Evolutionary conservation across 2,113 vertebrate species (phyloP).

Genomic region (Poeciliopsis turrubarensis): DNA sequence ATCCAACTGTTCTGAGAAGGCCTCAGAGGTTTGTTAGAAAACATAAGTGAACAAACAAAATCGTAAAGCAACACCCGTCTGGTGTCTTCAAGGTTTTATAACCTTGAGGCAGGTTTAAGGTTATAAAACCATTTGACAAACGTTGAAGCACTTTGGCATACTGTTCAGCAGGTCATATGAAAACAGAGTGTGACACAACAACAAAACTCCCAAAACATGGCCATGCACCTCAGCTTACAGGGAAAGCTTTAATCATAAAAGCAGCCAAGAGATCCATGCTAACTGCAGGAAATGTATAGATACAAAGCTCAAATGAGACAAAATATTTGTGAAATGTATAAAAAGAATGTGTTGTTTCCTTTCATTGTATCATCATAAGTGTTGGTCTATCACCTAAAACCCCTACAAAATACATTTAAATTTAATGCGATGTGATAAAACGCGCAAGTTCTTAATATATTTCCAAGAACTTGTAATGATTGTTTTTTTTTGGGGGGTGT

Average conservation of each 20-base stretch:
- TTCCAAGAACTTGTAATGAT: not conserved
- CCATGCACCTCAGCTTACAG: not conserved
- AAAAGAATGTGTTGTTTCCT: no score
- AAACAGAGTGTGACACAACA: not conserved
- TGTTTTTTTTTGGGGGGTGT: not conserved
- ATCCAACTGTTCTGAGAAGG: no score
- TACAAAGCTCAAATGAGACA: not conserved
- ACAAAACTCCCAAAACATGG: not conserved
- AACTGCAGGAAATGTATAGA: not conserved
- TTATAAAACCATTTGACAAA: no score
- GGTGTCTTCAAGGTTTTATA: no score
- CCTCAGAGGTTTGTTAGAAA: no score
- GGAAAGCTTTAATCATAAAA: not conserved
- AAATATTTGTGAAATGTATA: not conserved
- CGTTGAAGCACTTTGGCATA: no score
- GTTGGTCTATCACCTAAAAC: not conserved
- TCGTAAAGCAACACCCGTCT: no score
- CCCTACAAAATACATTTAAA: not conserved
- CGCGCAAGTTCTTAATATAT: not conserved
- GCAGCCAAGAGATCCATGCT: not conserved
- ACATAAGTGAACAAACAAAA: no score
- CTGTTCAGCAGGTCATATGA: not conserved
- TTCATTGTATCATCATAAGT: no score
- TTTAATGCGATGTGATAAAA: no score
- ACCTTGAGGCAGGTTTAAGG: no score